Conservation (phyloP, 2,797 vertebrate species). For the Coilia nasus region DNA sequence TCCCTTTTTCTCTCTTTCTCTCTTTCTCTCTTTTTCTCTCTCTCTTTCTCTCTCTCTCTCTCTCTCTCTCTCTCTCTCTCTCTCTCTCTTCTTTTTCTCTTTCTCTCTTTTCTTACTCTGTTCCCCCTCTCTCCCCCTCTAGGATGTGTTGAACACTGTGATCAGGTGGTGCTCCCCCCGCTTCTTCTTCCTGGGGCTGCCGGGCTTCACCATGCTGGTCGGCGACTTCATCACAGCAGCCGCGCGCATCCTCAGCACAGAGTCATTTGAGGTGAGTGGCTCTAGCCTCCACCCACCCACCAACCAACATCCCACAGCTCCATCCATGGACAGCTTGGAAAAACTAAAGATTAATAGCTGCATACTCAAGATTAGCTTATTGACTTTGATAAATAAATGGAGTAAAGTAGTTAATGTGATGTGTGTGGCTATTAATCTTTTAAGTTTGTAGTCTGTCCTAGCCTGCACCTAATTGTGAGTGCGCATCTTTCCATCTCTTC, state of each 20-base stretch:
- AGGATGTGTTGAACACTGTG: constrained; percentile 93
- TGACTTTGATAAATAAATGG: too few species aligned
- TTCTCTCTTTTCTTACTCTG: not conserved
- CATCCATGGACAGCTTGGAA: not conserved
- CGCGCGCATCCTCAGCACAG: constrained; percentile 81
- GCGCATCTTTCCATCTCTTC: too few species aligned
- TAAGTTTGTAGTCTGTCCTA: too few species aligned
- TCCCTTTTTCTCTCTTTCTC: not conserved
- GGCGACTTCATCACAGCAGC: constrained; percentile 90
- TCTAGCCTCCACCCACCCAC: not conserved
- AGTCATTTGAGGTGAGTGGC: constrained; percentile 81
- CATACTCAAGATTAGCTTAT: too few species aligned
- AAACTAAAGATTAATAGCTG: too few species aligned
- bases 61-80: constrained; percentile 1
- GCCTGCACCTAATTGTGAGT: too few species aligned
- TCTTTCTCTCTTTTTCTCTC: not conserved
- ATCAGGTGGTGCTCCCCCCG: constrained; percentile 90
- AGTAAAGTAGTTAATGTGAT: too few species aligned
- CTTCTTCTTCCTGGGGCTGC: constrained; percentile 94
- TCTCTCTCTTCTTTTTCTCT: not conserved
- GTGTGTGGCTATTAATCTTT: too few species aligned
- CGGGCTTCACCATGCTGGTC: constrained; percentile 93
- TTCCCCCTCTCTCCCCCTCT: constrained; percentile 35
- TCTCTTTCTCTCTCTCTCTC: constrained; percentile 51
- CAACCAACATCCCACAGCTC: not conserved